phyloP scores from a whole-genome alignment of 2,888 invertebrate genomes.

The Drosophila trichaetosa region DNA sequence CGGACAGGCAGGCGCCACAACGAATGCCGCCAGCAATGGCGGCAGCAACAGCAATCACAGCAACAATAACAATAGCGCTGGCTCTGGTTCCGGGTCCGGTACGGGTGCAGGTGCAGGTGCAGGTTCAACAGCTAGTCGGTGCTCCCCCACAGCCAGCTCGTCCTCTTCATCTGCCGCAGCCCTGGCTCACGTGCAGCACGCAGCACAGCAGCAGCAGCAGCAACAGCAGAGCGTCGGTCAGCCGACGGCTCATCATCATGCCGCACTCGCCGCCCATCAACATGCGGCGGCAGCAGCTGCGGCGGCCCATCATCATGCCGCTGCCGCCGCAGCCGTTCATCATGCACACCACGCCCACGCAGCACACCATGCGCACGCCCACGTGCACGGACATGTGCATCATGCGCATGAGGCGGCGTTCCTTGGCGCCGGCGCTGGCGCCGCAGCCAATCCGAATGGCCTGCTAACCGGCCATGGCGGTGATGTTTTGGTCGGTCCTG shows the following conservation, averaged over 20 bases:
- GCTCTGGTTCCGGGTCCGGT: slow-evolving; percentile 20
- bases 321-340: slow-evolving; percentile 72
- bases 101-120: slow-evolving; percentile 9
- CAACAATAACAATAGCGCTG: slow-evolving; percentile 10
- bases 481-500: slow-evolving; percentile 65
- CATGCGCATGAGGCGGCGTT: slow-evolving; percentile 74
- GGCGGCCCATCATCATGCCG: slow-evolving; percentile 73
- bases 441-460: slow-evolving; percentile 63
- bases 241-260: slow-evolving; percentile 58
- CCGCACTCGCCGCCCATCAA: slow-evolving; percentile 74
- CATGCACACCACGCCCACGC: slow-evolving; percentile 77
- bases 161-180: slow-evolving; percentile 66
- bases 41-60: slow-evolving; percentile 11
- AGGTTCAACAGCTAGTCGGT: slow-evolving; percentile 34
- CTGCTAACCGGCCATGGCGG: slow-evolving; percentile 61
- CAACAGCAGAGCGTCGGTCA: slow-evolving; percentile 38
- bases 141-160: slow-evolving; percentile 61
- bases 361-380: slow-evolving; percentile 60
- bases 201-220: slow-evolving; percentile 49
- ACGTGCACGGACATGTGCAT: slow-evolving; percentile 66
- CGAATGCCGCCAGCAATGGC: slow-evolving; percentile 9
- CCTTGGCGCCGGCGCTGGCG: slow-evolving; percentile 53
- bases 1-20: slow-evolving; percentile 52
- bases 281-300: slow-evolving; percentile 75
- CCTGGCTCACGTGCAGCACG: slow-evolving; percentile 44